Base-by-base conservation (phyloP, 2,888 invertebrate genomes). In the Rapana venosa region DNA sequence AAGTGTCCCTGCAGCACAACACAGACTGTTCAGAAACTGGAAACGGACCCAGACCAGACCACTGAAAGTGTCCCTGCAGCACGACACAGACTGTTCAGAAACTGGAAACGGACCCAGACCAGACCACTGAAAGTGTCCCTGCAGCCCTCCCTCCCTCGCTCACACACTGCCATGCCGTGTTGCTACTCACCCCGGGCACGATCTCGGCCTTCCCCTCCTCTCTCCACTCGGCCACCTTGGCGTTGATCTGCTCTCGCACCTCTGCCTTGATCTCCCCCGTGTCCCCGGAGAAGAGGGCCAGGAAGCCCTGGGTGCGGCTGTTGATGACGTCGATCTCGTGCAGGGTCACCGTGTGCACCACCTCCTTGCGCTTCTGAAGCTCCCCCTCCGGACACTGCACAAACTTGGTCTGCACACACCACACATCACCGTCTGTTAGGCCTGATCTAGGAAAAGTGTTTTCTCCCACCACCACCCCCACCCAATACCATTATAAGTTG, bases 241-340 rank as follows among this genome's bases (percentile, higher is more conserved):
- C 97, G 96, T 99, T 99, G 93, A 99, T 99, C 96, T 99, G 99
- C 94, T 99, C 99, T 0, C 99, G 97, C 0, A 99, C 98, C 96
- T 99, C 99, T 0, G 98, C 97, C 95, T 99, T 99, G 74, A 99
- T 99, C 96, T 99, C 99, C 0, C 99, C 99, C 0, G 99, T 99
- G 96, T 99, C 99, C n/a, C 98, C 98, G 13, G 99, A 99, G 96
- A 99, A 99, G 0, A 99, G 97, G 0, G 99, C 99, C 36, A 99
- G 96, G 95, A 99, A 99, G 0, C 99, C 99, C 95, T 99, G 99
- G 0, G 99, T 99, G 92, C 99, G 97, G 81, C 99, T 99, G 96
- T 99, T 99, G 95, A 99, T 99, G 11, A 99, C 99, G 96, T 99
- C 99, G 89, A 99, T 98, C 96, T 99, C 99, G 96, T 99, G 99